Conservation (phyloP, 2,797 vertebrate genomes). For the Mionectes olivaceus region DNA sequence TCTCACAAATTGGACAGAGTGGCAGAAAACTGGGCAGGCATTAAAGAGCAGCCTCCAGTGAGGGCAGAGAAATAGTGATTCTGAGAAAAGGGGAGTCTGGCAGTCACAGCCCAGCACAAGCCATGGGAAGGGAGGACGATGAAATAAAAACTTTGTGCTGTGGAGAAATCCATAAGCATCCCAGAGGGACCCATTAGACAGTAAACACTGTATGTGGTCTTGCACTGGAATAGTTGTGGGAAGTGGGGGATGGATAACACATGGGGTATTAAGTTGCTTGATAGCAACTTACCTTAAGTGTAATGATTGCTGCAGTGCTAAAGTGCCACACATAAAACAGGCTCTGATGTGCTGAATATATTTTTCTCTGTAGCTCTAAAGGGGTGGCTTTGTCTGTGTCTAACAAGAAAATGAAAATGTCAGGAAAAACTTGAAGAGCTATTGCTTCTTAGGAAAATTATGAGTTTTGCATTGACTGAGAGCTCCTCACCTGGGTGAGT, state of each 20-base stretch:
- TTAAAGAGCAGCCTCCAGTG: not conserved
- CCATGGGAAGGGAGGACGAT: not conserved
- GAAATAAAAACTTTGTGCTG: not conserved
- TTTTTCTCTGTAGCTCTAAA: not conserved
- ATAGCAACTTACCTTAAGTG: not conserved
- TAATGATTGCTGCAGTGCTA: not conserved
- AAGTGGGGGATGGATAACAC: not conserved
- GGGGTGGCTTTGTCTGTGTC: not conserved
- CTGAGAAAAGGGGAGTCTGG: not conserved
- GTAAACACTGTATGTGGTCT: not conserved
- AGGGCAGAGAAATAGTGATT: not conserved
- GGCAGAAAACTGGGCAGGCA: not conserved
- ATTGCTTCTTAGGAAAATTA: not conserved
- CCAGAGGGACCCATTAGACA: conserved; percentile 41
- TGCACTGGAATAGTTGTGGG: not conserved
- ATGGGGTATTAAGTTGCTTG: not conserved
- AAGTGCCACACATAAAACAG: not conserved
- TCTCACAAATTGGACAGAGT: not conserved
- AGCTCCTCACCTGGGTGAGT: not conserved
- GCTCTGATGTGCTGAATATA: not conserved
- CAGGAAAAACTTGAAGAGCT: conserved; percentile 9
- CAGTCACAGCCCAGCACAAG: not conserved
- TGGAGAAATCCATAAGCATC: not conserved
- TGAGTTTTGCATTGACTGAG: not conserved
- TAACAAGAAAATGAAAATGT: conserved; percentile 12